These are phyloP conservation scores for Tyrannus savana DNA, from an alignment of 2,113 vertebrate species.

Conservation along the genomic window DNA sequence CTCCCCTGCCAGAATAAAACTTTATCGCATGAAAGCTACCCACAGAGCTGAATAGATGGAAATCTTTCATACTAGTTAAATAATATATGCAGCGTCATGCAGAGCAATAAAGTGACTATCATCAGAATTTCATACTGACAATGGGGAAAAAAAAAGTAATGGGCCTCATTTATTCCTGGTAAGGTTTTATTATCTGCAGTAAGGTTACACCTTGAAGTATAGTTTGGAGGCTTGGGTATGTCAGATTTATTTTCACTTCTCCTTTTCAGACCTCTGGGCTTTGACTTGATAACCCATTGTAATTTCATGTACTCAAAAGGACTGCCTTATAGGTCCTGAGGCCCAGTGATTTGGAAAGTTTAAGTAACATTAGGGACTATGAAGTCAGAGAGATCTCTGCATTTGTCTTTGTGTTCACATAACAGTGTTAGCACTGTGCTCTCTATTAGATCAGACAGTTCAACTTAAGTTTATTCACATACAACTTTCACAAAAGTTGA, in stretches of 20 bases:
- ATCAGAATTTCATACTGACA: slow-evolving; percentile 44
- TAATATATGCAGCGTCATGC: slow-evolving; percentile 28
- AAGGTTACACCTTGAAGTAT: background rate
- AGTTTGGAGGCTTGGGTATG: background rate
- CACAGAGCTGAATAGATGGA: background rate
- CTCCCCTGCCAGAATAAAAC: slow-evolving; percentile 21
- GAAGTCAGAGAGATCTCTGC: background rate
- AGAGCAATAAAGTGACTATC: slow-evolving; percentile 33
- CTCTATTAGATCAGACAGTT: background rate
- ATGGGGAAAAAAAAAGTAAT: slow-evolving; percentile 17
- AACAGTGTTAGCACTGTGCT: background rate
- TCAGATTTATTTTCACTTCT: background rate
- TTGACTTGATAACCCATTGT: background rate
- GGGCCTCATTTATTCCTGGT: background rate
- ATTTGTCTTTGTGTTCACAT: background rate
- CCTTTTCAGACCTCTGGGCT: background rate
- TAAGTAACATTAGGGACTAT: background rate
- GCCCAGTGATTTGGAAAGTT: background rate
- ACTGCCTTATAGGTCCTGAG: background rate
- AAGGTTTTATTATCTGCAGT: slow-evolving; percentile 1
- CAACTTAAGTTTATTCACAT: background rate
- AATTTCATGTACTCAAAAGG: background rate
- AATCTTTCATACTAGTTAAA: slow-evolving; percentile 37
- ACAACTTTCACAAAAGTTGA: background rate
- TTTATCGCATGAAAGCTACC: background rate